Conservation (phyloP, 2,888 invertebrate species). For the Euclidia mi region DNA sequence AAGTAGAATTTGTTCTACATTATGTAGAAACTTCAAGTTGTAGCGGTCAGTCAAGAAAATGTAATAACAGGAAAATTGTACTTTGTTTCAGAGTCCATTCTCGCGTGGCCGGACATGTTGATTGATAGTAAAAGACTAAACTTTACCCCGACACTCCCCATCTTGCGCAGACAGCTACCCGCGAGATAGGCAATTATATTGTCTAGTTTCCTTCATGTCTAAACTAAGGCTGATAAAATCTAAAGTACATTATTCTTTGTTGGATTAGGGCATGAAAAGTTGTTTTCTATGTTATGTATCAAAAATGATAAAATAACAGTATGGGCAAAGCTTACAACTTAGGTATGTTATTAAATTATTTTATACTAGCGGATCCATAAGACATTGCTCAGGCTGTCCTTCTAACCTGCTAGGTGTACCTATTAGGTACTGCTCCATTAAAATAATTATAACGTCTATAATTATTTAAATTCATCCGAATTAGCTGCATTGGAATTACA, state of each 20-base stretch:
- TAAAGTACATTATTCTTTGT: slow-evolving; percentile 40
- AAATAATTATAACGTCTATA: too few species aligned
- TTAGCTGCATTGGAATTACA: too few species aligned
- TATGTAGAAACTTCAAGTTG: background rate
- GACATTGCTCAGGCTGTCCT: too few species aligned
- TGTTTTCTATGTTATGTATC: background rate
- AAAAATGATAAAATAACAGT: too few species aligned
- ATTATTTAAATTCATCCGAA: too few species aligned
- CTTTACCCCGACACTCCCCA: slow-evolving; percentile 26
- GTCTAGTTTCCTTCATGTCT: slow-evolving; percentile 24
- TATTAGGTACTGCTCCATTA: too few species aligned
- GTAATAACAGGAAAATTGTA: slow-evolving; percentile 30
- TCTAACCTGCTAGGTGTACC: too few species aligned
- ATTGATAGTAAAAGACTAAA: slow-evolving; percentile 47
- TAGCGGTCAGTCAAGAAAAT: slow-evolving; percentile 17
- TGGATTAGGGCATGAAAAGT: slow-evolving; percentile 5
- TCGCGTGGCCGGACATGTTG: slow-evolving; percentile 45
- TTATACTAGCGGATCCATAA: too few species aligned
- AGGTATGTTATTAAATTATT: too few species aligned
- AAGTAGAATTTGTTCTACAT: too few species aligned
- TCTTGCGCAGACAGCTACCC: slow-evolving; percentile 20
- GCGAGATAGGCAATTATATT: slow-evolving; percentile 46
- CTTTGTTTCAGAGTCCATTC: slow-evolving; percentile 17
- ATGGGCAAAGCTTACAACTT: too few species aligned
- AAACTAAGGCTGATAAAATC: slow-evolving; percentile 13